A percentile compares a stretch with the other conserved stretches of the same genome.
phyloP scores from a whole-genome alignment of 2,113 vertebrate genomes.

The Campylomormyrus numenius region DNA sequence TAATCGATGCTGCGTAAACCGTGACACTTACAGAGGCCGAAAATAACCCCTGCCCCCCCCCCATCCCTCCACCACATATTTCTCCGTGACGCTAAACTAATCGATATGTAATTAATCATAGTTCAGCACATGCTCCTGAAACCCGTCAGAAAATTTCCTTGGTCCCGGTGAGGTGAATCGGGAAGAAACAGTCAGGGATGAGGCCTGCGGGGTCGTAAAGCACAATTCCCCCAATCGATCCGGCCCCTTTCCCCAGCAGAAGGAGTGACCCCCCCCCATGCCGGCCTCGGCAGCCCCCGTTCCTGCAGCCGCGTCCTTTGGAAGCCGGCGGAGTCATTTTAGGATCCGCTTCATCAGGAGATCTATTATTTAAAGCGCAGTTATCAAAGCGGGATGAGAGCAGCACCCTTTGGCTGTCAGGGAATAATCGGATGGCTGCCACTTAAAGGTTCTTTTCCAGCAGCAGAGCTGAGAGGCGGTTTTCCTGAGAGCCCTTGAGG shows the following conservation, averaged over 20 bases:
- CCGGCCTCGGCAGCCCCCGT: conserved; percentile 59
- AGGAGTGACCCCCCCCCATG: conserved; percentile 27
- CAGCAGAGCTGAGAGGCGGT: neutral
- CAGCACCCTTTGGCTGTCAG: neutral
- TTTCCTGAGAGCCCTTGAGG: neutral
- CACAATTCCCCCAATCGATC: neutral
- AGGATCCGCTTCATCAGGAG: conserved; percentile 13
- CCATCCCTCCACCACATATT: neutral
- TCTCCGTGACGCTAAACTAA: neutral
- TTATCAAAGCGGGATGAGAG: neutral
- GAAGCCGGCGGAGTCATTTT: conserved; percentile 43
- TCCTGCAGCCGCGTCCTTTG: conserved; percentile 52
- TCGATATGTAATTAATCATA: conserved; percentile 22
- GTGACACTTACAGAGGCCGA: neutral
- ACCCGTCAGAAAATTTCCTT: neutral
- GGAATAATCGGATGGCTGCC: neutral
- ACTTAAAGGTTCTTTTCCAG: neutral
- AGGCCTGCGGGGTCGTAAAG: neutral
- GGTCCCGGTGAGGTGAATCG: neutral
- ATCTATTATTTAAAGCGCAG: conserved; percentile 6
- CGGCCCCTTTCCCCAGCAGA: neutral
- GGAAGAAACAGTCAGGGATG: neutral
- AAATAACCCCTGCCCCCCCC: neutral
- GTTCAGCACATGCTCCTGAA: conserved; percentile 6
- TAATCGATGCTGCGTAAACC: neutral